These are phyloP conservation scores for Anguilla pacifica DNA, from an alignment of 2,797 vertebrate genomes.

Conservation along the genomic window DNA sequence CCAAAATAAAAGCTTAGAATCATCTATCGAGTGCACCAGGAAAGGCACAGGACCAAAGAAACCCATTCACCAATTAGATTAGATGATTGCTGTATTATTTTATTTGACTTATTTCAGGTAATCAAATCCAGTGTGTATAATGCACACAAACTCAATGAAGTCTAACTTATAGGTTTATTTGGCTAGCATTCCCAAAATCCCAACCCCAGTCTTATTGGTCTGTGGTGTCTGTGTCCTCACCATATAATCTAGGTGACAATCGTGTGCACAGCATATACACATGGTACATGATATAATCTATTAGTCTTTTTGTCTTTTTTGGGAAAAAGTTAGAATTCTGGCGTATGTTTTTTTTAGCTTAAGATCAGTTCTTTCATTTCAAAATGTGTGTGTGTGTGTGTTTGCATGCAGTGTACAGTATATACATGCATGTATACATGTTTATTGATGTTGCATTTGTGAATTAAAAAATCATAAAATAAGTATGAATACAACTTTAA, in stretches of 20 bases:
- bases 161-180: slow-evolving; percentile 68
- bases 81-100: slow-evolving; percentile 66
- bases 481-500: neutral
- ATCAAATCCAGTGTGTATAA: slow-evolving; percentile 63
- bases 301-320: neutral
- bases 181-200: slow-evolving; percentile 64
- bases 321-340: neutral
- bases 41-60: slow-evolving; percentile 25
- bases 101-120: slow-evolving; percentile 64
- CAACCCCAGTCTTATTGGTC: slow-evolving; percentile 74
- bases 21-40: no score
- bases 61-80: slow-evolving; percentile 56
- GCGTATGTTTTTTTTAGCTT: neutral
- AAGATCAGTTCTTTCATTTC: neutral
- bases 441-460: neutral
- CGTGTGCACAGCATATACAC: slow-evolving; percentile 67
- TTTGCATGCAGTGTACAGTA: neutral
- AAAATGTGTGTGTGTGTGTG: neutral
- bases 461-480: neutral
- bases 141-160: slow-evolving; percentile 65
- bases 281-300: slow-evolving; percentile 61
- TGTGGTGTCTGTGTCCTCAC: slow-evolving; percentile 64
- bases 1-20: neutral
- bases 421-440: neutral
- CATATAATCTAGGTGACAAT: slow-evolving; percentile 70